Conservation (phyloP, 2,113 vertebrate genomes). For the Phrynocephalus versicolor region DNA sequence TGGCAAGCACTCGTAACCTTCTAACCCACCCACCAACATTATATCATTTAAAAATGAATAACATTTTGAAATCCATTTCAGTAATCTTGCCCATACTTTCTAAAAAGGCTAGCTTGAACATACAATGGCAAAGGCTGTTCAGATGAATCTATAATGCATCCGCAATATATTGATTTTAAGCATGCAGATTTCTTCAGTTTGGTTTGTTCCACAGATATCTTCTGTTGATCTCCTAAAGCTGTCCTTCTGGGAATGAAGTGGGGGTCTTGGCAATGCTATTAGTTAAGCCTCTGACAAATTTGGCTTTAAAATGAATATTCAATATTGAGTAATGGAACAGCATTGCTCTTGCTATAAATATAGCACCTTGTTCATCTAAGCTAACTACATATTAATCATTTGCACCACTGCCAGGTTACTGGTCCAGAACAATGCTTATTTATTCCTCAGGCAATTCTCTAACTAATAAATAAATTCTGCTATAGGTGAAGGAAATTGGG, state of each 20-base stretch:
- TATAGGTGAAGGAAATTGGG: not conserved
- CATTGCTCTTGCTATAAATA: slow-evolving; percentile 9
- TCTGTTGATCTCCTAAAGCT: slow-evolving; percentile 15
- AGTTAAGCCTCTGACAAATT: slow-evolving; percentile 29
- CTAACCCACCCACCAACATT: not conserved
- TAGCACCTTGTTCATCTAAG: slow-evolving; percentile 16
- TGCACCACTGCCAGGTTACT: not conserved
- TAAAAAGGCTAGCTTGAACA: not conserved
- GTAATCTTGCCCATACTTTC: not conserved
- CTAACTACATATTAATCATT: slow-evolving; percentile 23
- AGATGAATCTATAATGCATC: not conserved
- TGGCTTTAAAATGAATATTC: slow-evolving; percentile 29
- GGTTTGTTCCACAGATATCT: not conserved
- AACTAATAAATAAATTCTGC: not conserved
- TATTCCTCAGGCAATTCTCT: slow-evolving; percentile 11
- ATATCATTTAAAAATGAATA: slow-evolving; percentile 3
- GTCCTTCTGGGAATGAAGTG: slow-evolving; percentile 15
- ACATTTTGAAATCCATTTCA: too few species aligned
- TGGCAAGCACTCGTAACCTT: not conserved
- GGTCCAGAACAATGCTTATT: not conserved
- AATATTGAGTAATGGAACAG: slow-evolving; percentile 25
- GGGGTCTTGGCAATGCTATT: slow-evolving; percentile 14
- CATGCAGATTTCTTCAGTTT: slow-evolving; percentile 17
- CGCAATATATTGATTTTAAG: not conserved
- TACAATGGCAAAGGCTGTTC: not conserved